Percentiles rank a stretch among this genome's conserved stretches.
These are phyloP conservation scores for Hartigia nigra DNA, from an alignment of 2,888 invertebrate genomes.

Conservation along the genomic window DNA sequence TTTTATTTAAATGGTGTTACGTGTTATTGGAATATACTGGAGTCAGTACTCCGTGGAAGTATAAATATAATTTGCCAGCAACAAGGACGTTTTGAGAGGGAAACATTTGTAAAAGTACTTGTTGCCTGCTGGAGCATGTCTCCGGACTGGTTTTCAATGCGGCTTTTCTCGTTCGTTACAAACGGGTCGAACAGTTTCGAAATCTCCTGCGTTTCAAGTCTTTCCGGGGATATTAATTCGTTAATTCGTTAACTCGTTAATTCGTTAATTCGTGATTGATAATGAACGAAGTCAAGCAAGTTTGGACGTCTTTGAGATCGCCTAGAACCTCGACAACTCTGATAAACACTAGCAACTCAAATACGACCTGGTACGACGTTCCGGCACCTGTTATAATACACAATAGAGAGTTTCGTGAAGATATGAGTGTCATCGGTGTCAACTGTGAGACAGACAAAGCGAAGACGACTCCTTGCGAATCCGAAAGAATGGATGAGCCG, in stretches of 20 bases:
- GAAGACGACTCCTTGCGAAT: neutral
- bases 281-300: constrained; percentile 56
- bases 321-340: constrained; percentile 35
- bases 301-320: constrained; percentile 48
- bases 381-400: constrained; percentile 55
- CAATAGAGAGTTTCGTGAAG: constrained; percentile 35
- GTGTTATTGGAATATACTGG: neutral
- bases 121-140: neutral
- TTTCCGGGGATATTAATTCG: neutral
- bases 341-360: constrained; percentile 23
- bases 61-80: neutral
- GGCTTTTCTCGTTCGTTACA: neutral
- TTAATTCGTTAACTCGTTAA: too few relatives aligned
- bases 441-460: constrained; percentile 6
- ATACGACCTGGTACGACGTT: constrained; percentile 55
- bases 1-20: neutral
- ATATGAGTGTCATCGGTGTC: neutral
- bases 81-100: neutral
- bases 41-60: neutral
- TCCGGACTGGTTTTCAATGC: neutral
- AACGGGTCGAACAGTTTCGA: neutral
- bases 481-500: constrained; percentile 11
- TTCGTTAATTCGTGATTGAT: constrained; percentile 12
- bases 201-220: neutral
- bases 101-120: neutral